phyloP scores from a whole-genome alignment of 2,888 invertebrate genomes.

The Drosophila dives region DNA sequence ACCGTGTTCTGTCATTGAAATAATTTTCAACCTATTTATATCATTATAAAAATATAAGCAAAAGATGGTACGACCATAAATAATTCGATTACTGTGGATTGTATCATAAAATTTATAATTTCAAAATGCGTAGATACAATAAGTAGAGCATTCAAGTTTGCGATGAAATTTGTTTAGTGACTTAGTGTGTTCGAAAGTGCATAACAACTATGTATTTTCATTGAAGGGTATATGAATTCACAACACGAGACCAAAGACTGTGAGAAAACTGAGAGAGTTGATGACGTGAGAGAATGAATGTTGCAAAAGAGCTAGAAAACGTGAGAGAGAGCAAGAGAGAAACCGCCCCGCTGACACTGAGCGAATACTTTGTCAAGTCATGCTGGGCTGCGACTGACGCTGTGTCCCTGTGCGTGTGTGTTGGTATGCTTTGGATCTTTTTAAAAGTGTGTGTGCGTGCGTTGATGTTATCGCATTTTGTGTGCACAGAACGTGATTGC shows the following conservation, averaged over 20 bases:
- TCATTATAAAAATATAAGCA: background rate
- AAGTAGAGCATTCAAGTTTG: background rate
- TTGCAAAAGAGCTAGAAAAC: constrained; percentile 52
- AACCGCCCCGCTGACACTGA: constrained; percentile 42
- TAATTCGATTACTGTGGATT: background rate
- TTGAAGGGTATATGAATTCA: constrained; percentile 37
- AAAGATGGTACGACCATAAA: background rate
- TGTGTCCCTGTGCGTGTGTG: constrained; percentile 17
- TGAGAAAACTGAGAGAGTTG: constrained; percentile 39
- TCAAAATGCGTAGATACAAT: background rate
- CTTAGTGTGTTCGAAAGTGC: background rate
- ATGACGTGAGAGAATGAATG: constrained; percentile 52
- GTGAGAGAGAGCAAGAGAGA: constrained; percentile 40
- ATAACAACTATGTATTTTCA: constrained; percentile 23
- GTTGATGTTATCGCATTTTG: constrained; percentile 73
- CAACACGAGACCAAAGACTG: constrained; percentile 51
- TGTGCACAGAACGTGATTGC: constrained; percentile 74
- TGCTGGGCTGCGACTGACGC: constrained; percentile 48
- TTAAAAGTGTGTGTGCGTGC: constrained; percentile 31
- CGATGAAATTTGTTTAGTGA: background rate
- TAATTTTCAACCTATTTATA: background rate
- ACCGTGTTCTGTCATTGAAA: background rate
- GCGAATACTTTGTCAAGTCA: constrained; percentile 45
- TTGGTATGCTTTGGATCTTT: constrained; percentile 41
- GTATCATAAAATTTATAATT: background rate